Percentiles rank a stretch among this genome's conserved stretches.
phyloP scores from a whole-genome alignment of 2,797 vertebrate species.

The Mycteria americana region DNA sequence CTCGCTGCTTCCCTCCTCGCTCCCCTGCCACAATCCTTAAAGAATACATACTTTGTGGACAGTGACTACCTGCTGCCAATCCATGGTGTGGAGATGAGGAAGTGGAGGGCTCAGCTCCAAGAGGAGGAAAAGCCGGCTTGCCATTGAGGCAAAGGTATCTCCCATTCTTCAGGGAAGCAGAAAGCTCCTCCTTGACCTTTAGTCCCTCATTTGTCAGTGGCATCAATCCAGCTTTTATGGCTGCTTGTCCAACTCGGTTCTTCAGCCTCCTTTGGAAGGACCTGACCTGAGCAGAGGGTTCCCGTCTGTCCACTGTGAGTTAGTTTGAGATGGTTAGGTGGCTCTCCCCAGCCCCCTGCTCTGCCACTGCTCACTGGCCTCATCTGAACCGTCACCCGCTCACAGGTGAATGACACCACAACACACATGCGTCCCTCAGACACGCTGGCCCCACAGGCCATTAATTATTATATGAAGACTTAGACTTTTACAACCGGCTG shows the following conservation, averaged over 20 bases:
- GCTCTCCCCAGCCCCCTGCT: neutral
- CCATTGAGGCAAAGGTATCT: neutral
- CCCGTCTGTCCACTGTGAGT: neutral
- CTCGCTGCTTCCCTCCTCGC: neutral
- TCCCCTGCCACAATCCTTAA: neutral
- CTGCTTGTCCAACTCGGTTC: neutral
- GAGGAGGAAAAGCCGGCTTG: neutral
- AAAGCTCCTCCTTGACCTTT: constrained; percentile 24
- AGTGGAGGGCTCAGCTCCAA: neutral
- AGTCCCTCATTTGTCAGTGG: neutral
- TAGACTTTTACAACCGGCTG: neutral
- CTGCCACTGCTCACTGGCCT: neutral
- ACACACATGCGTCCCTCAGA: neutral
- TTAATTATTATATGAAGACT: neutral
- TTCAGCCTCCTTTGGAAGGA: neutral
- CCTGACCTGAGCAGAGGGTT: neutral
- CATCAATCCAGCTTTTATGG: neutral
- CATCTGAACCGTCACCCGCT: neutral
- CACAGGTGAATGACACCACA: neutral
- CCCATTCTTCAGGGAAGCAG: neutral
- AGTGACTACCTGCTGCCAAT: neutral
- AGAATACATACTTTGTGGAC: neutral
- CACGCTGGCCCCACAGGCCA: neutral
- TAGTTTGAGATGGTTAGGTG: rapidly evolving
- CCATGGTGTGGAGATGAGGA: neutral